Evolutionary conservation across 2,797 vertebrate genomes (phyloP).

Genomic region (Numenius phaeopus): DNA sequence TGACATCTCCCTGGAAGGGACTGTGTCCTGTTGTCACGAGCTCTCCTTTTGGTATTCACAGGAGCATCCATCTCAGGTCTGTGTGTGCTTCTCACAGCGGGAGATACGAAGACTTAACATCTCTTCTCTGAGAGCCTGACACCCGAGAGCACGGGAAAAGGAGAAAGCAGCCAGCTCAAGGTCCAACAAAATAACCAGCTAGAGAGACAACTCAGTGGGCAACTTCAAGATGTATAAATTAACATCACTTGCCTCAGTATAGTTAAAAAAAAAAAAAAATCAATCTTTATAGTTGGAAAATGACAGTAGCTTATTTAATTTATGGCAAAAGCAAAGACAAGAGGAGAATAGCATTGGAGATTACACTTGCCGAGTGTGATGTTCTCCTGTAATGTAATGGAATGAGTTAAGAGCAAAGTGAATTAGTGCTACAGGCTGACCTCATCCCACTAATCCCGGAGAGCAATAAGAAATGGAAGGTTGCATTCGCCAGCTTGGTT

Average conservation of each 20-base stretch:
- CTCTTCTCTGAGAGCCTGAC: neutral
- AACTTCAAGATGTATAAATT: slow-evolving; percentile 19
- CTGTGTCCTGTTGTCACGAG: neutral
- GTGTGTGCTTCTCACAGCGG: neutral
- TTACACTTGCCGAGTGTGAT: neutral
- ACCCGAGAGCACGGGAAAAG: neutral
- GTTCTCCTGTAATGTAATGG: neutral
- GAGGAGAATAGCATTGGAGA: neutral
- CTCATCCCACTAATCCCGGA: slow-evolving; percentile 6
- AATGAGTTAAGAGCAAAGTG: slow-evolving; percentile 25
- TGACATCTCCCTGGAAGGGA: neutral
- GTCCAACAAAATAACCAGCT: neutral
- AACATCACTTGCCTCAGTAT: neutral
- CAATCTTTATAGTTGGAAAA: slow-evolving; percentile 54
- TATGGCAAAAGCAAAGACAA: slow-evolving; percentile 34
- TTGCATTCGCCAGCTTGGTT: neutral
- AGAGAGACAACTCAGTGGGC: neutral
- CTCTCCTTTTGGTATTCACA: neutral
- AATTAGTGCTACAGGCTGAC: slow-evolving; percentile 21
- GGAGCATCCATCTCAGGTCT: neutral
- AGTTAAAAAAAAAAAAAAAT: slow-evolving; percentile 23
- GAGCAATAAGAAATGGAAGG: neutral
- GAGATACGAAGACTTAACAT: neutral
- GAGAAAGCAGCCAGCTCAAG: neutral
- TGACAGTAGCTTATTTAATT: slow-evolving; percentile 43